Evolutionary conservation across 1,140 invertebrate species (phyloP), one percentile per base, ranked within the genome.

Genomic region (Homalodisca vitripennis): DNA sequence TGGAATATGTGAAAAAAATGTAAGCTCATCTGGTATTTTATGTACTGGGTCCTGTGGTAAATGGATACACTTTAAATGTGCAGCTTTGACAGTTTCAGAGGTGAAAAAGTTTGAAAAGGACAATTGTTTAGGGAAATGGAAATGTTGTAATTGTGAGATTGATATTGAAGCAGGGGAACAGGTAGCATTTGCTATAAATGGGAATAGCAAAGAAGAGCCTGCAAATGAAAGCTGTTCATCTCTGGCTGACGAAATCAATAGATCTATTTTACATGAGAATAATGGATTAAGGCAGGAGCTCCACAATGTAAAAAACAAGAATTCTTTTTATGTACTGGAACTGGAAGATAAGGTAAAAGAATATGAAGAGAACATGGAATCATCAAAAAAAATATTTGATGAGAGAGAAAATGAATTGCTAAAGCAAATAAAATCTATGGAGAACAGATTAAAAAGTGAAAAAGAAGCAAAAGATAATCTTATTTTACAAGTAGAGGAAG

Each of bases 271-370:
- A 14, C 3, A 51, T 51, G 48, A 51, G 22, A 51, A n/a, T n/a
- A n/a, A n/a, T n/a, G n/a, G n/a, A 51, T 51, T 51, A 51, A 51
- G 22, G 22, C 3, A 51, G 17, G 48, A 51, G n/a, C 48, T 51
- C 22, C 48, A 51, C 22, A 20, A 20, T 14, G 48, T 22, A 51
- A 51, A 51, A 22, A 51, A 51, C 48, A 51, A 20, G 17, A 51
- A 22, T n/a, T 51, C 48, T 51, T 20, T 51, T 3, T 51, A 51
- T 51, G 48, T 51, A 12, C 22, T 51, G n/a, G 48, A 51, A 51
- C 48, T 51, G 48, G 48, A 51, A 51, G 48, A 51, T 51, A 51
- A 51, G 48, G 17, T 51, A 20, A 51, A 51, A n/a, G 48, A 51
- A 20, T 51, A 51, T 20, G 48, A 51, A 20, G 48, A 51, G 22